phyloP scores from a whole-genome alignment of 2,888 invertebrate species.

The Agrochola circellaris region DNA sequence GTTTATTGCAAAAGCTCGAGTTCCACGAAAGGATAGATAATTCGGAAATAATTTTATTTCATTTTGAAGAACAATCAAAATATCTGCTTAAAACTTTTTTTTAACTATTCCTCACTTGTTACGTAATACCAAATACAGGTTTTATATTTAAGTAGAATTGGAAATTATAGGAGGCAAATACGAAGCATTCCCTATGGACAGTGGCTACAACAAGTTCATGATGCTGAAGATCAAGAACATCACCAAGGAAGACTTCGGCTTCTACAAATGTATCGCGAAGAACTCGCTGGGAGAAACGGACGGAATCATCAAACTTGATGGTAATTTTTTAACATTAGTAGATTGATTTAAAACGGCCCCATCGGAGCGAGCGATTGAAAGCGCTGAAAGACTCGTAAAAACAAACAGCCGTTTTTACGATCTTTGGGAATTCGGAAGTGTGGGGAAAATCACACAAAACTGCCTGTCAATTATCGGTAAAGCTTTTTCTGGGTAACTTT shows the following conservation, averaged over 20 bases:
- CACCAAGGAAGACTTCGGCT: constrained; percentile 95
- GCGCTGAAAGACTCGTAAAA: constrained; percentile 67
- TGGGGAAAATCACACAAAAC: constrained; percentile 67
- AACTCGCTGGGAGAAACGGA: constrained; percentile 97
- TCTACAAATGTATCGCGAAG: constrained; percentile 97
- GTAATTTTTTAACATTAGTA: constrained; percentile 87
- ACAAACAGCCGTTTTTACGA: constrained; percentile 66
- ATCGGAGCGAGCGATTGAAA: constrained; percentile 57
- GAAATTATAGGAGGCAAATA: constrained; percentile 96
- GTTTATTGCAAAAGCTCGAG: constrained; percentile 36
- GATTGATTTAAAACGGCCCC: constrained; percentile 66
- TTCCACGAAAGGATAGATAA: constrained; percentile 15
- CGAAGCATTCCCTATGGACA: constrained; percentile 96
- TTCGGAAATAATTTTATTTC: neutral
- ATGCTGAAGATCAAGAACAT: constrained; percentile 97
- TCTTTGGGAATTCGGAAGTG: constrained; percentile 66
- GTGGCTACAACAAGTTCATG: constrained; percentile 97
- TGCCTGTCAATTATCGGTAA: constrained; percentile 67
- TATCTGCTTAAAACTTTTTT: too few relatives aligned
- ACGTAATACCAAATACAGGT: constrained; percentile 74
- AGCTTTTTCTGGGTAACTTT: constrained; percentile 56
- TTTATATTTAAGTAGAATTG: constrained; percentile 91
- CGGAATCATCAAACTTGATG: constrained; percentile 97
- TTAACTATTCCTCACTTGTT: constrained; percentile 15
- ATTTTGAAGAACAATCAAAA: neutral